Percentiles rank a stretch among this genome's conserved stretches.
Conservation (phyloP, 2,113 vertebrate species). For the Paraplagusia blochii region DNA sequence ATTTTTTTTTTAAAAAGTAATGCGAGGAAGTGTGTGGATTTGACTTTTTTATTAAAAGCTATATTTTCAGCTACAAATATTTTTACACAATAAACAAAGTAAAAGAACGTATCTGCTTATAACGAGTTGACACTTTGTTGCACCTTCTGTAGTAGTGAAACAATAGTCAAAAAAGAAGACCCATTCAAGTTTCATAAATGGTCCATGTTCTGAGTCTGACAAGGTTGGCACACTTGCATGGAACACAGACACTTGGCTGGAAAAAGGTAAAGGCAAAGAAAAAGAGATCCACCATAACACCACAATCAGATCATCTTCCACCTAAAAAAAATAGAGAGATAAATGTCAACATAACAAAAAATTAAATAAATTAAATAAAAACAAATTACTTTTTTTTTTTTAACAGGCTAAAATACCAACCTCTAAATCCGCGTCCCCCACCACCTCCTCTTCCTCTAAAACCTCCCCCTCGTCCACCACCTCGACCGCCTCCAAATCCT, state of each 20-base stretch:
- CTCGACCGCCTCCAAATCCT: constrained; percentile 73
- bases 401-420: no score
- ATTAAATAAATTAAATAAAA: no score
- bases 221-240: background rate
- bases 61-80: background rate
- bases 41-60: background rate
- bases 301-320: constrained; percentile 38
- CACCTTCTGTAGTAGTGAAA: constrained; percentile 27
- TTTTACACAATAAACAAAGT: constrained; percentile 1
- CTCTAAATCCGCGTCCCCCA: constrained; percentile 77
- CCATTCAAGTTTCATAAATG: constrained; percentile 30
- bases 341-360: no score
- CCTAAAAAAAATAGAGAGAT: constrained; percentile 33
- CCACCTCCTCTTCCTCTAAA: constrained; percentile 80
- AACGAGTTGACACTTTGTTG: background rate
- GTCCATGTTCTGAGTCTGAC: constrained; percentile 21
- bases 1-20: no score
- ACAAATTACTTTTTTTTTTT: no score
- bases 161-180: constrained; percentile 20
- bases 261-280: background rate
- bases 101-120: background rate
- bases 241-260: background rate
- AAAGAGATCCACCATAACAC: background rate
- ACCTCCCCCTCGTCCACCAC: constrained; percentile 73
- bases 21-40: no score